phyloP scores from a whole-genome alignment of 2,797 vertebrate genomes.

The Crenichthys baileyi region DNA sequence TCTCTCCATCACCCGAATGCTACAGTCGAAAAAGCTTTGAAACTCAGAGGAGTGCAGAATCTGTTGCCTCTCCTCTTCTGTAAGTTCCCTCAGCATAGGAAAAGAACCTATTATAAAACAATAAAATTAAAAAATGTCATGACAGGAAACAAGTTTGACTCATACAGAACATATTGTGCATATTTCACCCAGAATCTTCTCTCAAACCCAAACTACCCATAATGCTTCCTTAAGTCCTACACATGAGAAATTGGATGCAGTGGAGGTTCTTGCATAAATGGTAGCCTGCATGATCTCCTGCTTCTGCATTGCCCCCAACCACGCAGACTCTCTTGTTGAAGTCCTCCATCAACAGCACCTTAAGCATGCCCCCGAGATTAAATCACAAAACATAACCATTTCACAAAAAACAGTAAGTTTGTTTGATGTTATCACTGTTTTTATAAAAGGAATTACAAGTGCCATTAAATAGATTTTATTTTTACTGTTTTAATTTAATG shows the following conservation, averaged over 20 bases:
- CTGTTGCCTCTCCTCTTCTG: constrained; percentile 96
- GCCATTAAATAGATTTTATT: too few species aligned
- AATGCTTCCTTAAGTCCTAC: neutral
- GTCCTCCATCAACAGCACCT: too few species aligned
- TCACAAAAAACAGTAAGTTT: too few species aligned
- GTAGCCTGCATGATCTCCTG: too few species aligned
- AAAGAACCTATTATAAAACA: constrained; percentile 40
- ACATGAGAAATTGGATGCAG: too few species aligned
- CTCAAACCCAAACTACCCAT: neutral
- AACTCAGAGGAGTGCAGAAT: constrained; percentile 96
- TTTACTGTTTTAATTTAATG: too few species aligned
- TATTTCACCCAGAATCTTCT: neutral
- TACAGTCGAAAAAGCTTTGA: constrained; percentile 96
- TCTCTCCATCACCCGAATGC: constrained; percentile 94
- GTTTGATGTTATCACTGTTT: too few species aligned
- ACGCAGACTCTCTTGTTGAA: too few species aligned
- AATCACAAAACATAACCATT: too few species aligned
- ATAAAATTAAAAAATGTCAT: neutral
- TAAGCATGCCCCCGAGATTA: too few species aligned
- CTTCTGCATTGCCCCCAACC: too few species aligned
- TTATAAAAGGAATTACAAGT: too few species aligned
- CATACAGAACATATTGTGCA: neutral
- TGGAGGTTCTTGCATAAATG: neutral
- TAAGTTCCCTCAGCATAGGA: constrained; percentile 85
- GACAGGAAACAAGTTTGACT: neutral